Base-by-base conservation (phyloP, 2,113 vertebrate species). In the Austrofundulus limnaeus region DNA sequence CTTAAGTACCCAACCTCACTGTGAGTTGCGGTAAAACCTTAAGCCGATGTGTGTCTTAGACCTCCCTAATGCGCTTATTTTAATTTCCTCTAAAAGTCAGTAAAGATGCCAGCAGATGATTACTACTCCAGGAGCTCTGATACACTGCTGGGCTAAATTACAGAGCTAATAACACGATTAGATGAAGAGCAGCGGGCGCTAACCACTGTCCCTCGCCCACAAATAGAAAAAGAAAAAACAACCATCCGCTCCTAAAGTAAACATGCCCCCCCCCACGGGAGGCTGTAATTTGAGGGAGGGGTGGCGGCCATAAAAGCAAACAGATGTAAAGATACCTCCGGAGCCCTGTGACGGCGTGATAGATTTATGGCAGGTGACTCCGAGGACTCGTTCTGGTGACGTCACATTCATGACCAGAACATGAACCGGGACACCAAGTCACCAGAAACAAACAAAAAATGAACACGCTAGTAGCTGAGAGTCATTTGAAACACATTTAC, bases 141-240 rank as follows among this genome's bases (percentile, higher is more conserved):
- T 81, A 66, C 67, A 82, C 17, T 17, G 14, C 37, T 31, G 42
- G 16, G 68, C 59, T 72, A 24, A 75, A 86, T 87, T 72, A 85
- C 76, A 75, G 72, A n/a, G 78, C 82, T 88, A 87, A 88, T 86
- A 80, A 76, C 78, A 70, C 17, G 65, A 88, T 82, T 72, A 77
- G 67, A 86, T 75, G 78, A 82, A 65, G 80, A 76, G 68, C 77
- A 63, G 67, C 12, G 17, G 74, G 68, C 47, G 45, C 57, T 24
- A n/a, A 48, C 56, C 51, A 11, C 49, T 6, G 46, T 54, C 43
- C 42, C 28, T 6, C 0, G 52, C 43, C 60, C 68, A 64, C 73
- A 75, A 65, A 66, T 67, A 64, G 60, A 47, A 71, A n/a, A n/a
- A 64, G 60, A 47, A 64, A 70, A 84, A 84, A 85, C 82, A 88